A percentile compares a stretch with the other conserved stretches of the same genome.
Conservation (phyloP, 2,797 vertebrate species). For the Eupleurogrammus muticus region DNA sequence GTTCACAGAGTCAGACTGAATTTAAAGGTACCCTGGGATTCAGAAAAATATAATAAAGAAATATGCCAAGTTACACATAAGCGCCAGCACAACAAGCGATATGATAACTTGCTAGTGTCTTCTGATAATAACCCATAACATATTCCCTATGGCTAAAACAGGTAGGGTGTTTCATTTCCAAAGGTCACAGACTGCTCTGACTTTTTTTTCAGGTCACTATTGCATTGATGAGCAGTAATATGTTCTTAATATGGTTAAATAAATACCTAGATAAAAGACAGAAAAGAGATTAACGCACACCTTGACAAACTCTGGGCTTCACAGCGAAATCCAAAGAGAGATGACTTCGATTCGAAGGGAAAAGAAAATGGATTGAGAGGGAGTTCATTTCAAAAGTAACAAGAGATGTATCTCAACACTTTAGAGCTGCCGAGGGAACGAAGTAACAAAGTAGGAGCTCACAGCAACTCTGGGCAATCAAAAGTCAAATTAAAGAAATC, state of each 20-base stretch:
- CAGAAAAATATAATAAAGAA: not conserved
- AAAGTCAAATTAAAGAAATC: constrained; percentile 37
- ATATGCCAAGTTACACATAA: not conserved
- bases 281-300: constrained; percentile 3
- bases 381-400: constrained; percentile 48
- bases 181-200: no score
- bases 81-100: not conserved
- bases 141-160: no score
- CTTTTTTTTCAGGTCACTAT: no score
- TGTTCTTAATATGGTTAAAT: no score
- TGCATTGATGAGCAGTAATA: no score
- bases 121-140: not conserved
- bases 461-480: constrained; percentile 32
- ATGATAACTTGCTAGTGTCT: not conserved
- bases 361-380: constrained; percentile 54
- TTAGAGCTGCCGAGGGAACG: constrained; percentile 40
- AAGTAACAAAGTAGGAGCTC: constrained; percentile 46
- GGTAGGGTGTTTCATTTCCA: no score
- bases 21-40: not conserved
- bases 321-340: constrained; percentile 31
- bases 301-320: constrained; percentile 18
- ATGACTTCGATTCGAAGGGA: constrained; percentile 34
- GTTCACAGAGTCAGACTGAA: not conserved
- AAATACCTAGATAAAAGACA: no score
- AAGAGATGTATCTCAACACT: constrained; percentile 55